These are phyloP conservation scores for Meganola albula DNA, from an alignment of 2,888 invertebrate species.

Conservation along the genomic window DNA sequence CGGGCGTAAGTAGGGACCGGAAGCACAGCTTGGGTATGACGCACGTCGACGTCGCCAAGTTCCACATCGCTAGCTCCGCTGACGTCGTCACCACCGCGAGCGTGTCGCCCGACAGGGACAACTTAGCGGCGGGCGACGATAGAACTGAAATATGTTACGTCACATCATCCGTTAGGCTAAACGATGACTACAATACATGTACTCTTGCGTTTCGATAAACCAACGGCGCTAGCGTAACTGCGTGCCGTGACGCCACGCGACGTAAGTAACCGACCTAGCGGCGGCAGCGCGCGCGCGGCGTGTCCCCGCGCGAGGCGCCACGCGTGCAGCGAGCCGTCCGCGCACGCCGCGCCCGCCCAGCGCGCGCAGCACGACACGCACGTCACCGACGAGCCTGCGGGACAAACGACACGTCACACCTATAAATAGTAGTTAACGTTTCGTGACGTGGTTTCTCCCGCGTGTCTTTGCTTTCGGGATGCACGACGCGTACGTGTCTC, in stretches of 20 bases:
- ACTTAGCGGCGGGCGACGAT: slow-evolving; percentile 50
- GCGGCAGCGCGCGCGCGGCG: slow-evolving; percentile 63
- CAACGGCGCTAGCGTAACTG: background rate
- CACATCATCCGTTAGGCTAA: too few relatives aligned
- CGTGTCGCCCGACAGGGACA: slow-evolving; percentile 49
- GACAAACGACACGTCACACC: background rate
- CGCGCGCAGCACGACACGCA: slow-evolving; percentile 79
- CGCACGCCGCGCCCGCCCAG: slow-evolving; percentile 80
- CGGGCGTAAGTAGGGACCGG: slow-evolving; percentile 76
- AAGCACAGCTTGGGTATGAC: slow-evolving; percentile 77
- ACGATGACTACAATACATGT: too few relatives aligned
- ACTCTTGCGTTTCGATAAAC: too few relatives aligned
- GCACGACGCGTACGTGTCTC: too few relatives aligned
- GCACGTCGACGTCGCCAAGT: slow-evolving; percentile 71
- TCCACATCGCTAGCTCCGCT: slow-evolving; percentile 75
- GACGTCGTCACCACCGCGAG: slow-evolving; percentile 56
- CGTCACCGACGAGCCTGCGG: slow-evolving; percentile 76
- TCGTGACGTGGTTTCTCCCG: too few relatives aligned
- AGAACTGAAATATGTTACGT: slow-evolving; percentile 61
- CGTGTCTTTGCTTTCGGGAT: too few relatives aligned
- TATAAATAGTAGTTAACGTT: background rate
- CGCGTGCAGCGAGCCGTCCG: slow-evolving; percentile 82
- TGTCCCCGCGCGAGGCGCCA: slow-evolving; percentile 70
- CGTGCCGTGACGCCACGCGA: too few relatives aligned
- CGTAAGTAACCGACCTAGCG: too few relatives aligned